Conservation (phyloP, 1,140 invertebrate species). For the Ditylenchus dipsaci region DNA sequence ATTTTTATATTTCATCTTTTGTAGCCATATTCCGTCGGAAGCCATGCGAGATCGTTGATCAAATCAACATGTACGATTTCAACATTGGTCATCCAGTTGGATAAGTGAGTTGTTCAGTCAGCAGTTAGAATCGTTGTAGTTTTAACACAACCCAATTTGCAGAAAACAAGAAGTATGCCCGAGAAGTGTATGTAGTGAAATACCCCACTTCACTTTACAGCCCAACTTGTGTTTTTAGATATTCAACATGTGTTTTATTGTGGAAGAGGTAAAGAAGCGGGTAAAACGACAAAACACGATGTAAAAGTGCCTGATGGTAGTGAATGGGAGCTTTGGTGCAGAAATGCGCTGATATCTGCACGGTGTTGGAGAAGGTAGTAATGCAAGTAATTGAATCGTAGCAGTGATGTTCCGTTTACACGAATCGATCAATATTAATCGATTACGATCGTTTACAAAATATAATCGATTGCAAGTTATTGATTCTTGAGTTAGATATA, state of each 20-base stretch:
- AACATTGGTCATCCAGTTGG: constrained; percentile 54
- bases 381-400: too few relatives aligned
- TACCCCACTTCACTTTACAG: too few relatives aligned
- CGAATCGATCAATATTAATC: too few relatives aligned
- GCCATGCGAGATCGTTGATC: constrained; percentile 46
- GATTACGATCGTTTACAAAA: too few relatives aligned
- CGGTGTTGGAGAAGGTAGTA: constrained; percentile 46
- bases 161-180: constrained; percentile 38
- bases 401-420: too few relatives aligned
- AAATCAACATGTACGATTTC: constrained; percentile 49
- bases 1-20: too few relatives aligned
- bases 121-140: too few relatives aligned
- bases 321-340: constrained; percentile 57
- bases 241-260: constrained; percentile 56
- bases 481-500: too few relatives aligned
- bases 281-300: not conserved
- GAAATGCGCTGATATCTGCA: constrained; percentile 51
- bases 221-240: constrained; percentile 12
- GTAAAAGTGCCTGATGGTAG: constrained; percentile 26
- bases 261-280: constrained; percentile 31
- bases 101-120: constrained; percentile 37
- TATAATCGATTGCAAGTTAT: too few relatives aligned
- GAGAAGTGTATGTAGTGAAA: constrained; percentile 24
- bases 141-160: constrained; percentile 3
- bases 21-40: constrained; percentile 43